Conservation (phyloP, 2,113 vertebrate species). For the Dryoscopus gambensis region DNA sequence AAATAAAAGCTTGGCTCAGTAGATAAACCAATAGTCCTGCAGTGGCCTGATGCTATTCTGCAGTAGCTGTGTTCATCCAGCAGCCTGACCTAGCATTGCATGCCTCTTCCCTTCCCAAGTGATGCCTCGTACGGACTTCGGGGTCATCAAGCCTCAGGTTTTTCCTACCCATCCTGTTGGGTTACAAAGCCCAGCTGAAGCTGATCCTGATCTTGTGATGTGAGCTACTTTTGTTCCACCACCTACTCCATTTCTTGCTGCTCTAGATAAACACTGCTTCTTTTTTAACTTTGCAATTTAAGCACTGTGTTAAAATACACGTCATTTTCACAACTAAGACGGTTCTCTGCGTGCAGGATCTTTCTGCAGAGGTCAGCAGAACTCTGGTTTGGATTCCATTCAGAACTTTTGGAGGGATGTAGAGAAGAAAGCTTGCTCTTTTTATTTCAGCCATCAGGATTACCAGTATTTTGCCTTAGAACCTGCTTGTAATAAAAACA, state of each 20-base stretch:
- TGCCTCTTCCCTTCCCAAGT: neutral
- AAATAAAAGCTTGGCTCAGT: neutral
- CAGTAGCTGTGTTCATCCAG: neutral
- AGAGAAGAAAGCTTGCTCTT: neutral
- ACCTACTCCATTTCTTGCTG: neutral
- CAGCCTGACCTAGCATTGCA: neutral
- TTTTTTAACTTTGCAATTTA: neutral
- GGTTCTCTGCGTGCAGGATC: neutral
- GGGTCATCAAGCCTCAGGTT: neutral
- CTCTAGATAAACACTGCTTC: neutral
- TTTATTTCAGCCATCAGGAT: neutral
- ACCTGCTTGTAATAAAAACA: neutral
- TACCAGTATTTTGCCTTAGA: neutral
- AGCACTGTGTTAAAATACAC: neutral
- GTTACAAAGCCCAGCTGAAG: neutral
- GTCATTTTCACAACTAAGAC: neutral
- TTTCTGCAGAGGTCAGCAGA: neutral
- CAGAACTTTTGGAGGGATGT: neutral
- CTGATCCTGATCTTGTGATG: neutral
- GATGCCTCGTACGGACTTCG: neutral
- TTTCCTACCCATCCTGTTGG: neutral
- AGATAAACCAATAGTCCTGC: neutral
- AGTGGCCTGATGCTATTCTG: neutral
- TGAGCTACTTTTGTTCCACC: neutral
- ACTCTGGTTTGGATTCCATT: neutral